Conservation (phyloP, 37 sponge, comb jelly and placozoan genomes). For the Sycon ciliatum region DNA sequence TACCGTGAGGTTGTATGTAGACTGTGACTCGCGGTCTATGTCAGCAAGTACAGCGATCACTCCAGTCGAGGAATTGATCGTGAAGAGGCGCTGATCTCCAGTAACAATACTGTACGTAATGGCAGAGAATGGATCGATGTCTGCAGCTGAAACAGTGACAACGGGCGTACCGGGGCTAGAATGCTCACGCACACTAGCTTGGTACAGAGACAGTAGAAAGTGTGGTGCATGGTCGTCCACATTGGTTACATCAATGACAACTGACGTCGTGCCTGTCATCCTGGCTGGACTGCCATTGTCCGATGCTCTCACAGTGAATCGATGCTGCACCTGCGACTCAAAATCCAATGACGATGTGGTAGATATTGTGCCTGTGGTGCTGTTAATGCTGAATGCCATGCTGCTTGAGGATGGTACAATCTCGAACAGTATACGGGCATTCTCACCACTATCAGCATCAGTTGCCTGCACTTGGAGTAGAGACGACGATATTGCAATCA, state of each 20-base stretch:
- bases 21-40: no score
- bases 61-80: no score
- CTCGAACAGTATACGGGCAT: background rate
- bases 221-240: background rate
- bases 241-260: background rate
- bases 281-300: no score
- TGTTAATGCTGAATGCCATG: conserved; percentile 11
- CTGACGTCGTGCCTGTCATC: background rate
- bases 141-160: background rate
- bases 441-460: background rate
- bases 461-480: background rate
- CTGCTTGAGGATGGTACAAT: background rate
- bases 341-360: no score
- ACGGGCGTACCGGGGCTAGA: background rate
- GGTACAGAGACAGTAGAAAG: background rate
- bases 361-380: no score
- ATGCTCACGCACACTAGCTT: background rate
- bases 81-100: no score
- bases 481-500: no score
- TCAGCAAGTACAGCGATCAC: no score
- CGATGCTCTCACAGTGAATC: no score
- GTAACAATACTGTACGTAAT: no score
- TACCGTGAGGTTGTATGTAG: no score
- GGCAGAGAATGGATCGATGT: background rate
- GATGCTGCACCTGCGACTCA: no score